These are phyloP conservation scores for Albula glossodonta DNA, from an alignment of 2,113 vertebrate species.

Conservation along the genomic window DNA sequence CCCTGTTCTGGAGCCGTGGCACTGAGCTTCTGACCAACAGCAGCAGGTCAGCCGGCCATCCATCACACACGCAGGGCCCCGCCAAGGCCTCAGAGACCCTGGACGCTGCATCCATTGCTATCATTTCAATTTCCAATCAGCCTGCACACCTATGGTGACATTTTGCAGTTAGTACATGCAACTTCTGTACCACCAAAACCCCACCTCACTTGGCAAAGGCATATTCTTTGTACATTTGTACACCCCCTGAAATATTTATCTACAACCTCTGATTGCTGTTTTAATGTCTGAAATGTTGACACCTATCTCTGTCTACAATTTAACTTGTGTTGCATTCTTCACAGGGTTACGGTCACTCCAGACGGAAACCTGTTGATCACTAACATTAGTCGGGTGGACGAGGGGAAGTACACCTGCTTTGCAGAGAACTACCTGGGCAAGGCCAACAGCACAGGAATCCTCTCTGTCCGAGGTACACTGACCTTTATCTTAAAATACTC, in stretches of 20 bases:
- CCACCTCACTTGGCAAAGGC: too few species aligned
- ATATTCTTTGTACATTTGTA: too few species aligned
- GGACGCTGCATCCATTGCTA: too few species aligned
- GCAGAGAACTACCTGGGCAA: conserved; percentile 97
- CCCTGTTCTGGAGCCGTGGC: conserved; percentile 93
- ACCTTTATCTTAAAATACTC: not conserved
- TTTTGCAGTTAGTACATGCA: too few species aligned
- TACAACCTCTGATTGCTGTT: too few species aligned
- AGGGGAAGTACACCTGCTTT: conserved; percentile 98
- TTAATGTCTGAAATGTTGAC: too few species aligned
- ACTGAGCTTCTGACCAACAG: conserved; percentile 91
- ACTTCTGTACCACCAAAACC: too few species aligned
- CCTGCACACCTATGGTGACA: too few species aligned
- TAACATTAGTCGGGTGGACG: conserved; percentile 92
- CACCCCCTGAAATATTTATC: too few species aligned
- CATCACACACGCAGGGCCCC: not conserved
- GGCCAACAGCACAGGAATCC: conserved; percentile 92
- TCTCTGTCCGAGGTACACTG: conserved; percentile 87
- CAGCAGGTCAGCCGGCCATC: conserved; percentile 76
- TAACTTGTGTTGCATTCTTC: not conserved
- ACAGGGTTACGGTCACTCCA: conserved; percentile 82
- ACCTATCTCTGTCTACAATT: too few species aligned
- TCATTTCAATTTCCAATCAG: too few species aligned
- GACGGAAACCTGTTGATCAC: conserved; percentile 86
- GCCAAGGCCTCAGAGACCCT: not conserved